Evolutionary conservation across 2,888 invertebrate genomes (phyloP), one percentile per base, ranked within the genome.

Genomic region (Perithous albicinctus): DNA sequence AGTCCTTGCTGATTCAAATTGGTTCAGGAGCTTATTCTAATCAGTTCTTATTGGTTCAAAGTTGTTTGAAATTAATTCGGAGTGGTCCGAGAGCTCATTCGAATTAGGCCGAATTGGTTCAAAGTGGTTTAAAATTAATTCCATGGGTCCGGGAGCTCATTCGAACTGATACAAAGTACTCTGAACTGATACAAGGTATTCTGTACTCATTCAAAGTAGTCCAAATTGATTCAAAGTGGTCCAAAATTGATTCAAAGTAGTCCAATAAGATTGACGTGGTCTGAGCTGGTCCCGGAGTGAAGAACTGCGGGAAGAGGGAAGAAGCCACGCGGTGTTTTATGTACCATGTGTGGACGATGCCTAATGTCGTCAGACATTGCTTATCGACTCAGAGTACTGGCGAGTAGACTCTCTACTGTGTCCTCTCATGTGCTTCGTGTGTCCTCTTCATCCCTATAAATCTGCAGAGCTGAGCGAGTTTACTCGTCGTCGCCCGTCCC

Each of bases 301-400:
- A 29, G 4, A 5, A n/a, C 4, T 1, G 54, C n/a, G 6, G 5
- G 7, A 56, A 3, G 12, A 18, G 7, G 5, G 20, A 18, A 48
- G 10, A 6, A 48, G 29, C 26, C 29, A 15, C 15, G n/a, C n/a
- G 26, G 26, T 56, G 72, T 63, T 78, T 83, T 75, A 56, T 69
- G 70, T 67, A 73, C 5, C 32, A 66, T 73, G 72, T 66, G 56
- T 74, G 80, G 82, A 80, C 75, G 73, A 76, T 79, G 83, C 79
- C 82, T 85, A 84, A 85, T 85, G 80, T 81, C 70, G 79, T 80
- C 80, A 78, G 84, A 86, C 86, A 88, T 87, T 87, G 86, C 85
- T 87, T 88, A 88, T 88, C 88, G 88, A 88, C 86, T 87, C 85
- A 85, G 85, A 12, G 35, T 18, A 85, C 82, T 72, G 79, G 83